phyloP scores from a whole-genome alignment of 2,113 vertebrate species.

The Rhabdomys dilectus region DNA sequence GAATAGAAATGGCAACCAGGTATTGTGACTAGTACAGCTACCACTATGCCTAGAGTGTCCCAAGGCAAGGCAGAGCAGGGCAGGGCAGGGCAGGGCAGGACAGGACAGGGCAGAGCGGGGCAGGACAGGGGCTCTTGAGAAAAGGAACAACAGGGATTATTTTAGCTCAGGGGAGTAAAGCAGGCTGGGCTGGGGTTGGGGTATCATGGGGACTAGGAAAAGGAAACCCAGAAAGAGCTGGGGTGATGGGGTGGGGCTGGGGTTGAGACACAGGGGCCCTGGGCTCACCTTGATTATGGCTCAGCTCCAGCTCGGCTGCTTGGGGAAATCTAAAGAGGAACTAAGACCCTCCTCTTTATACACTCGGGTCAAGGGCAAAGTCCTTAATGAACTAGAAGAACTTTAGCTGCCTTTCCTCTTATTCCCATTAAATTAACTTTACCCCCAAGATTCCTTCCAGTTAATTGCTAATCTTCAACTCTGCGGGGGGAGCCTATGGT shows the following conservation, averaged over 20 bases:
- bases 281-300: slow-evolving; percentile 69
- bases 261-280: neutral
- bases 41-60: neutral
- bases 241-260: neutral
- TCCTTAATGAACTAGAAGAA: slow-evolving; percentile 78
- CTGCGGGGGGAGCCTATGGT: slow-evolving; percentile 35
- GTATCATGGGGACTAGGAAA: neutral
- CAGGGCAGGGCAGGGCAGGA: neutral
- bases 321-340: slow-evolving; percentile 16
- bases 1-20: neutral
- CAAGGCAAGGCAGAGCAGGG: neutral
- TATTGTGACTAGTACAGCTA: neutral
- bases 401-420: slow-evolving; percentile 62
- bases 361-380: slow-evolving; percentile 86
- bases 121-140: neutral
- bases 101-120: neutral
- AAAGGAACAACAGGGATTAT: neutral
- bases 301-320: neutral
- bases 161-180: neutral
- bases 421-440: slow-evolving; percentile 74
- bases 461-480: slow-evolving; percentile 88
- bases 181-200: neutral
- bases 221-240: too few species aligned
- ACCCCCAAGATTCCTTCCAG: slow-evolving; percentile 84
- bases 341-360: slow-evolving; percentile 83